Evolutionary conservation across 2,888 invertebrate species (phyloP), one percentile per base, ranked within the genome.

Genomic region (Drepana falcataria): DNA sequence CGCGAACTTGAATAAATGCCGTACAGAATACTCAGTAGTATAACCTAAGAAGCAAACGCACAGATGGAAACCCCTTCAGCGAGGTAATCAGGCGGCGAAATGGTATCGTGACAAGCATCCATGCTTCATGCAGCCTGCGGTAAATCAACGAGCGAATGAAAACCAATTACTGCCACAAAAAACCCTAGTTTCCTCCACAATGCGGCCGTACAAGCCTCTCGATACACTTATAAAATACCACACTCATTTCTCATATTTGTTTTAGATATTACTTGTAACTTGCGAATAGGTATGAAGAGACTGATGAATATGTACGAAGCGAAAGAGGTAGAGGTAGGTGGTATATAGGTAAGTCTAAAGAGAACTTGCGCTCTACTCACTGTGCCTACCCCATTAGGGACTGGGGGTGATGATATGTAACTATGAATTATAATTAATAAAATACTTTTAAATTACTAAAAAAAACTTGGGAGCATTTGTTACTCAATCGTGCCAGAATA

Each of bases 91-190:
- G 73, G 72, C 65, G 70, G 77, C 77, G 73, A 88, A 88, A 89
- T 89, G 78, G 83, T 90, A 73, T 90, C 90, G 90, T 91, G 90
- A 89, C 88, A 89, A 90, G 84, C 79, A 81, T 81, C 88, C 89
- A 90, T 91, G 81, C 85, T 73, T 91, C 90, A 90, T 76, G 63
- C 68, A 69, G 55, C 69, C 75, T 69, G 69, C 77, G 67, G 80
- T 86, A 88, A 84, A 87, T 89, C 90, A 83, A 65, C 77, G 69
- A 68, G 68, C 75, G 77, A 85, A 85, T 82, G 79, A 82, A 89
- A 90, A 79, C 86, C 90, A 87, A 90, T 90, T 90, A 90, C 83
- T 69, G 69, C 68, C 79, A 84, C 81, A 88, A 88, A 87, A 80
- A 80, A 78, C 87, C 87, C 80, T 81, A 79, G 64, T 73, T 77